Percentiles rank a stretch among this genome's conserved stretches.
These are phyloP conservation scores for Clistopyga incitator DNA, from an alignment of 2,888 invertebrate species.

Conservation along the genomic window DNA sequence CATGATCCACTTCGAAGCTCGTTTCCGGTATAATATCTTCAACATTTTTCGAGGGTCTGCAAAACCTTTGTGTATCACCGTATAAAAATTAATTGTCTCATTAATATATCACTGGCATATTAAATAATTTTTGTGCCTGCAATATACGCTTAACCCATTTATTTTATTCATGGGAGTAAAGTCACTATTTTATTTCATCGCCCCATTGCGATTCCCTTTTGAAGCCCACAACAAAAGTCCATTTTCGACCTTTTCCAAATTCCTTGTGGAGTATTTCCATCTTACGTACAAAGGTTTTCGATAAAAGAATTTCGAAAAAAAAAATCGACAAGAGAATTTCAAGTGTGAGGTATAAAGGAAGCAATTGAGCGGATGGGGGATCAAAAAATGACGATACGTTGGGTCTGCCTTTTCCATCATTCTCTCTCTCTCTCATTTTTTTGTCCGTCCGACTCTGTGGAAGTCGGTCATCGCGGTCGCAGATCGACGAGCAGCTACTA, in stretches of 20 bases:
- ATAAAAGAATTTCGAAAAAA: conserved; percentile 5
- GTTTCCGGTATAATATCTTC: background rate
- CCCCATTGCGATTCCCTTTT: background rate
- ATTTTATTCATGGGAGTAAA: too few relatives aligned
- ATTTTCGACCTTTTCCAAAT: background rate
- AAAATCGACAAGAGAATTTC: conserved; percentile 10
- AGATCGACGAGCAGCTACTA: conserved; percentile 35
- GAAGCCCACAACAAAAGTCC: background rate
- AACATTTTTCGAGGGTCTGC: background rate
- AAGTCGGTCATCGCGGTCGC: conserved; percentile 45
- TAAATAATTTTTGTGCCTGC: too few relatives aligned
- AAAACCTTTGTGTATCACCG: background rate
- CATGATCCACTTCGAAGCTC: background rate
- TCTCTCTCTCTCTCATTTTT: conserved; percentile 15
- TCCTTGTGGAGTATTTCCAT: background rate
- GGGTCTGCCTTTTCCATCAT: conserved; percentile 5
- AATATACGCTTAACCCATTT: too few relatives aligned
- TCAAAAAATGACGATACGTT: conserved; percentile 33
- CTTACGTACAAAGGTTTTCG: background rate
- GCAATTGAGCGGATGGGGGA: conserved; percentile 14
- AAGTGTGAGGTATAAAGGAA: conserved; percentile 5
- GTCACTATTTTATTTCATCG: background rate
- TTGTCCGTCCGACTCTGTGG: conserved; percentile 22
- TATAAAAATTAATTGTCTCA: background rate
- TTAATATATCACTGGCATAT: too few relatives aligned